phyloP scores from a whole-genome alignment of 2,113 vertebrate genomes.

The Turnix velox region DNA sequence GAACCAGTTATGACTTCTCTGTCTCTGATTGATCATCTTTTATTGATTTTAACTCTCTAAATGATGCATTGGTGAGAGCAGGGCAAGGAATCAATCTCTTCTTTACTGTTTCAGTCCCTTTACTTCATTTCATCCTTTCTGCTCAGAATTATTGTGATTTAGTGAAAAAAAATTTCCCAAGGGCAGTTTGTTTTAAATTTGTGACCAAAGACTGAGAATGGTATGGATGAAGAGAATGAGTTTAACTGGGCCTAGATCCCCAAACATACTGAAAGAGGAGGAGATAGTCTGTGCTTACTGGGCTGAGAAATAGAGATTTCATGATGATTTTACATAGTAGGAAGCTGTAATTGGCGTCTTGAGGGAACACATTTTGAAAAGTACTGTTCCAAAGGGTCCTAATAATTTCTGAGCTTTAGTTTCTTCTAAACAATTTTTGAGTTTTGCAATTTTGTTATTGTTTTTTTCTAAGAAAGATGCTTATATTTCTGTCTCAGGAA shows the following conservation, averaged over 20 bases:
- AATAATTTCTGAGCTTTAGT: background rate
- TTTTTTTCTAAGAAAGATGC: background rate
- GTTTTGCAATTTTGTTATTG: background rate
- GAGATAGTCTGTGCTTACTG: background rate
- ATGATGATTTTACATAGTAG: background rate
- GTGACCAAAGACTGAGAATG: background rate
- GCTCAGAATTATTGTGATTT: background rate
- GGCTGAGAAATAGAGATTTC: background rate
- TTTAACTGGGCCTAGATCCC: background rate
- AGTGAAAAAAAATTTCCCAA: background rate
- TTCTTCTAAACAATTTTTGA: accelerated
- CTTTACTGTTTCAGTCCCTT: background rate
- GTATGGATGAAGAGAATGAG: background rate
- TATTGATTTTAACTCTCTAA: background rate
- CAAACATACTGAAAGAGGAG: background rate
- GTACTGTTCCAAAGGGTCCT: background rate
- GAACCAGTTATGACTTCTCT: background rate
- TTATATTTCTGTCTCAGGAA: background rate
- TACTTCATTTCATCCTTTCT: background rate
- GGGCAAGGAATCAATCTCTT: background rate
- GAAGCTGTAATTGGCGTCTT: background rate
- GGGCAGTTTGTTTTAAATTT: background rate
- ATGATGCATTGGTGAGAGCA: background rate
- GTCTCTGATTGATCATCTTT: background rate
- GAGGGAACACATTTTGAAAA: background rate